Evolutionary conservation across 2,113 vertebrate genomes (phyloP).

Genomic region (Dermatemys mawii): DNA sequence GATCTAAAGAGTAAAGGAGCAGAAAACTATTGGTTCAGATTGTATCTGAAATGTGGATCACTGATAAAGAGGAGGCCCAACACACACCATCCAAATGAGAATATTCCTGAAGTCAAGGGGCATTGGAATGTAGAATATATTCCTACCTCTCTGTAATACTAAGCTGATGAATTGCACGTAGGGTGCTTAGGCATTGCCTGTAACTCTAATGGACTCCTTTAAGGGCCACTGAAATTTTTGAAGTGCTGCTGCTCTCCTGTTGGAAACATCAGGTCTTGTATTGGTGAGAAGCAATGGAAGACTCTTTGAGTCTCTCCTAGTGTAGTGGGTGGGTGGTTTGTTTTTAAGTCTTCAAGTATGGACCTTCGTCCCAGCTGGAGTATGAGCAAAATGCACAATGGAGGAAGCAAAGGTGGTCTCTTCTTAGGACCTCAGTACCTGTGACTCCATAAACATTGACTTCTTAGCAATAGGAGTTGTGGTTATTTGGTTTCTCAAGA

Average conservation of each 20-base stretch:
- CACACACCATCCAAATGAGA: slow-evolving; percentile 19
- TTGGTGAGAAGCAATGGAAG: neutral
- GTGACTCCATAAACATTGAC: neutral
- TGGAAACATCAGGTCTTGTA: neutral
- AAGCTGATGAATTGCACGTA: neutral
- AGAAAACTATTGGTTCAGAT: slow-evolving; percentile 10
- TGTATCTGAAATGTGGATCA: neutral
- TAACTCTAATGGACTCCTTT: neutral
- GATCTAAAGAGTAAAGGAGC: slow-evolving; percentile 26
- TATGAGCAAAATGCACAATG: neutral
- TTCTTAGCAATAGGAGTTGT: neutral
- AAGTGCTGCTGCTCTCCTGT: neutral
- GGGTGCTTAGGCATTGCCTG: neutral
- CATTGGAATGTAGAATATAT: neutral
- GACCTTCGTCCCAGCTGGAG: neutral
- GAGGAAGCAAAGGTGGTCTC: neutral
- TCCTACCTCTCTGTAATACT: neutral
- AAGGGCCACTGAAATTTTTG: neutral
- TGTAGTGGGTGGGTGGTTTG: neutral
- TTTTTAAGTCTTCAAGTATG: neutral
- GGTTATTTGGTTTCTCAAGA: neutral
- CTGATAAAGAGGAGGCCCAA: neutral
- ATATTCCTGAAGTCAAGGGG: neutral
- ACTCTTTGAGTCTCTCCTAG: neutral
- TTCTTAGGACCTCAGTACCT: neutral